phyloP scores from a whole-genome alignment of 2,113 vertebrate species.

The Eulemur rufifrons region DNA sequence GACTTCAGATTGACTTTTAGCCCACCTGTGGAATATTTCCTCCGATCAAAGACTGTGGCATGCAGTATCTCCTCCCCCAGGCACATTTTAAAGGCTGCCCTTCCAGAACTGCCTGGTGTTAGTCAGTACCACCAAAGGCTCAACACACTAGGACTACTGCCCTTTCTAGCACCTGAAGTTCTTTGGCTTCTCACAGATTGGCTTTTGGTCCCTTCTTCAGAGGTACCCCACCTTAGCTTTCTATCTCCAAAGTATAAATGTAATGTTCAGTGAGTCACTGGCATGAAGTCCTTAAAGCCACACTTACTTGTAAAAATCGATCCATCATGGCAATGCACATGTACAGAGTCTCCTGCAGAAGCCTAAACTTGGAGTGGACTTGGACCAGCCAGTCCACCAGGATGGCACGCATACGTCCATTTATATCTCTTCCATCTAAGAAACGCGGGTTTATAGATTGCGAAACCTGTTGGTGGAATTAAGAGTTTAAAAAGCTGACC shows the following conservation, averaged over 20 bases:
- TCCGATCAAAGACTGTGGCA: background rate
- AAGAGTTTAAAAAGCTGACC: background rate
- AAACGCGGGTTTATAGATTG: constrained; percentile 88
- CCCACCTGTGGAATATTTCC: background rate
- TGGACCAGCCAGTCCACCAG: constrained; percentile 98
- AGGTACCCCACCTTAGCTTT: background rate
- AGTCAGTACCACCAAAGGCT: background rate
- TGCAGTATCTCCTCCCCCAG: background rate
- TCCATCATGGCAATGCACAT: constrained; percentile 94
- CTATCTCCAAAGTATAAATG: background rate
- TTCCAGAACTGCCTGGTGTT: background rate
- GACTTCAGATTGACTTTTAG: background rate
- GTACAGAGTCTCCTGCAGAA: constrained; percentile 96
- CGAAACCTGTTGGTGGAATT: constrained; percentile 83
- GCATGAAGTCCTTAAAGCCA: accelerated
- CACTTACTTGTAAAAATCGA: constrained; percentile 91
- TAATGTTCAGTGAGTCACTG: background rate
- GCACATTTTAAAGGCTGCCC: background rate
- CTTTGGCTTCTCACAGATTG: background rate
- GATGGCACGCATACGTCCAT: constrained; percentile 91
- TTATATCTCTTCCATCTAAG: constrained; percentile 90
- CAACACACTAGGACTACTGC: background rate
- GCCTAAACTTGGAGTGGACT: constrained; percentile 94
- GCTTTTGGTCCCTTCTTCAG: background rate
- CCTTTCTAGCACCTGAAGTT: background rate